Evolutionary conservation across 2,888 invertebrate genomes (phyloP).

Genomic region (Orgyia antiqua): DNA sequence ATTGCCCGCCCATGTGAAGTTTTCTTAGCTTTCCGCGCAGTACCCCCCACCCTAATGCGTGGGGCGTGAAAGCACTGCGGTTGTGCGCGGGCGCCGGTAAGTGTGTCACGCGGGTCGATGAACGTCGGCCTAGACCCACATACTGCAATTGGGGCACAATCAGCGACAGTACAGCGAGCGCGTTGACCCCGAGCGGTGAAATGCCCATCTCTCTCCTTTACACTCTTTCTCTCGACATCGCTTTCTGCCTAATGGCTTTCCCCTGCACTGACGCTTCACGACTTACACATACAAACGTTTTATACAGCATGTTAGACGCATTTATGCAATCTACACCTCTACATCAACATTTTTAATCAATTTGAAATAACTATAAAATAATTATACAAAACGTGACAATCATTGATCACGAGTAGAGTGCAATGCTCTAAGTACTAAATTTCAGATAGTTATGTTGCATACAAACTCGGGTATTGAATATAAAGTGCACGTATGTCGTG

Average conservation of each 20-base stretch:
- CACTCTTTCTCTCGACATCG: conserved; percentile 72
- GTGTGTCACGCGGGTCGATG: conserved; percentile 76
- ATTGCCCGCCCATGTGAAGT: conserved; percentile 38
- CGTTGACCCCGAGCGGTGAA: conserved; percentile 75
- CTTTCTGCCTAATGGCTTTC: conserved; percentile 56
- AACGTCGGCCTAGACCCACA: conserved; percentile 79
- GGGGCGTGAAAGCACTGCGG: conserved; percentile 70
- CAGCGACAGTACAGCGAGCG: conserved; percentile 74
- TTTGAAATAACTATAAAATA: conserved; percentile 14
- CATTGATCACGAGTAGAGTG: conserved; percentile 15
- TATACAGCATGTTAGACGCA: conserved; percentile 10
- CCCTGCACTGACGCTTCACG: conserved; percentile 35
- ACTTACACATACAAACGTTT: conserved; percentile 13
- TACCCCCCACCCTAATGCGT: conserved; percentile 51
- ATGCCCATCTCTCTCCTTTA: conserved; percentile 73
- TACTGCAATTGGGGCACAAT: conserved; percentile 76
- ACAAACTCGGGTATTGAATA: conserved; percentile 22
- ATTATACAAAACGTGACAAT: conserved; percentile 19
- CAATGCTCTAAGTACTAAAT: conserved; percentile 17
- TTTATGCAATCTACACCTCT: conserved; percentile 5
- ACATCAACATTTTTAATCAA: conserved; percentile 9
- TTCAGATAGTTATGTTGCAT: conserved; percentile 24
- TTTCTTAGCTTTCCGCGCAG: conserved; percentile 65
- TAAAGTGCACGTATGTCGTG: conserved; percentile 36
- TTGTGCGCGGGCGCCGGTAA: conserved; percentile 64